Conservation (phyloP, 2,888 invertebrate genomes). For the Morpho deidamia region DNA sequence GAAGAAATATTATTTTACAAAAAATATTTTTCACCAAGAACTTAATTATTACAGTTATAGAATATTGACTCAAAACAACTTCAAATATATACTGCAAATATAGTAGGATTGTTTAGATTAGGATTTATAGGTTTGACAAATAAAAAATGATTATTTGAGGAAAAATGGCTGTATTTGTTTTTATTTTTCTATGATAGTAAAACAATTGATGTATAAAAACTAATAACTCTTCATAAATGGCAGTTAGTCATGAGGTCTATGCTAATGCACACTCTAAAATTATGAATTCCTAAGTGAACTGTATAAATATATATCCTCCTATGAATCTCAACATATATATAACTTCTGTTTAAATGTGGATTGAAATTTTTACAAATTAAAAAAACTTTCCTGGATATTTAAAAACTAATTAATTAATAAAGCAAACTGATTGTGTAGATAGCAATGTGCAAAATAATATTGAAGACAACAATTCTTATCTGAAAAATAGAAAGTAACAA, state of each 20-base stretch:
- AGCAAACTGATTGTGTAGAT: neutral
- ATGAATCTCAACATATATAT: conserved; percentile 20
- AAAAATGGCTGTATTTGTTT: conserved; percentile 59
- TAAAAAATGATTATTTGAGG: conserved; percentile 35
- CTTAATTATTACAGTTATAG: too few species aligned
- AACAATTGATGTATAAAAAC: conserved; percentile 62
- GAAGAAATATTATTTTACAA: too few species aligned
- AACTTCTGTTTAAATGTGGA: conserved; percentile 18
- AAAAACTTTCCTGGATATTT: conserved; percentile 21
- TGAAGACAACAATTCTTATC: neutral
- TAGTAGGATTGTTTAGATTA: neutral
- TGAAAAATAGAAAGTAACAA: neutral
- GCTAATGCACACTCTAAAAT: conserved; percentile 54
- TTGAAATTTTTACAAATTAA: conserved; percentile 22
- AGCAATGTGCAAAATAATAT: conserved; percentile 1
- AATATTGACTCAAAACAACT: too few species aligned
- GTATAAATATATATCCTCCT: conserved; percentile 33
- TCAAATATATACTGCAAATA: too few species aligned
- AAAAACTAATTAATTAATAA: neutral
- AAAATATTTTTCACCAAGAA: too few species aligned
- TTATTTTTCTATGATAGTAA: conserved; percentile 62
- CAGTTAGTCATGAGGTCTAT: conserved; percentile 43
- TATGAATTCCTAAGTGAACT: conserved; percentile 44
- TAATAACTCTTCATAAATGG: conserved; percentile 53
- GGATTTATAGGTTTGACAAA: conserved; percentile 5